A percentile compares a stretch with the other conserved stretches of the same genome.
Evolutionary conservation across 2,797 vertebrate genomes (phyloP).

Genomic region (Leuciscus waleckii): DNA sequence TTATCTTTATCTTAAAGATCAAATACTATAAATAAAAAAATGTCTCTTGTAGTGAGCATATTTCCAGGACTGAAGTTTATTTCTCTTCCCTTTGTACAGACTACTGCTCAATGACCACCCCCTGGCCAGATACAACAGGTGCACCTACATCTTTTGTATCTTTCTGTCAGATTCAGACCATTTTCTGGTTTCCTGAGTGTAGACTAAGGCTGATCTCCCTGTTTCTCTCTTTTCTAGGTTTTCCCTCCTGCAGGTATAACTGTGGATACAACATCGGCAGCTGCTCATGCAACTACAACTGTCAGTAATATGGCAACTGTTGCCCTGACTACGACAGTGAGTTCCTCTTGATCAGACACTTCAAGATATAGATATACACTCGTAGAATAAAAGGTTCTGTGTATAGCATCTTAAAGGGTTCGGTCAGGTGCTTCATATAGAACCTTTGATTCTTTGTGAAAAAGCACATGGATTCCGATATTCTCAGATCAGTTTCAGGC

Average conservation of each 20-base stretch:
- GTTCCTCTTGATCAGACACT: conserved; percentile 1
- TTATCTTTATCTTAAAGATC: background rate
- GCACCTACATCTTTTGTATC: background rate
- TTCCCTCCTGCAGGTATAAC: conserved; percentile 58
- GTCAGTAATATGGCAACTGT: conserved; percentile 66
- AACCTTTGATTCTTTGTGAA: background rate
- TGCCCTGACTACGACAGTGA: conserved; percentile 62
- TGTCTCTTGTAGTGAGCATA: background rate
- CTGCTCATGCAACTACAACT: conserved; percentile 68
- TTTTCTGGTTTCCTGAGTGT: background rate
- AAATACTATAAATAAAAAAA: background rate
- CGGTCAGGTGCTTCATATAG: no score
- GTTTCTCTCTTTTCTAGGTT: background rate
- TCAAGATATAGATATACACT: background rate
- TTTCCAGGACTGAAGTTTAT: no score
- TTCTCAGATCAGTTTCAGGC: no score
- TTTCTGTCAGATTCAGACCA: background rate
- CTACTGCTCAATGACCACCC: background rate
- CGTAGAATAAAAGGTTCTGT: no score
- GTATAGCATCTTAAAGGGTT: no score
- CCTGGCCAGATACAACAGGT: background rate
- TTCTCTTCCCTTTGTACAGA: background rate
- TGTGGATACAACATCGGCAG: conserved; percentile 48
- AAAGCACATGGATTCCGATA: no score
- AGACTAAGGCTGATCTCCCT: background rate